Percentiles rank a stretch among this genome's conserved stretches.
phyloP scores from a whole-genome alignment of 2,797 vertebrate species.

The Gila robusta region DNA sequence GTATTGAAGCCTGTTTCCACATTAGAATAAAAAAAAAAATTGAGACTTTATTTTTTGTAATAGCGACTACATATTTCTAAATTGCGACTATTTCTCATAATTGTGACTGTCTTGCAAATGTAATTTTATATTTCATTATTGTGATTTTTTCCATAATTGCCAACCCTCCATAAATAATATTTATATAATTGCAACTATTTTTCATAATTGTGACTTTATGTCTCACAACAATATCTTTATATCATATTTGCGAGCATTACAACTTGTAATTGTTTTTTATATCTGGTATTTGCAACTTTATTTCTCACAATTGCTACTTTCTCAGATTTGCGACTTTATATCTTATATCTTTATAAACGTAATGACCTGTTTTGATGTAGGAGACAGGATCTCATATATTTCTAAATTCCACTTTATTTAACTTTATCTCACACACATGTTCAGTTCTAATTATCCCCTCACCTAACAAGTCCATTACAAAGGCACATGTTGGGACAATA shows the following conservation, averaged over 20 bases:
- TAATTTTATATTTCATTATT: neutral
- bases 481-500: neutral
- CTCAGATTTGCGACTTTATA: neutral
- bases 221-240: neutral
- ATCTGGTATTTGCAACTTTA: neutral
- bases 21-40: neutral
- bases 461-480: conserved; percentile 14
- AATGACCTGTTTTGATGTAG: neutral
- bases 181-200: too few relatives aligned
- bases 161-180: too few relatives aligned
- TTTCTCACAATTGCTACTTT: neutral
- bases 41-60: neutral
- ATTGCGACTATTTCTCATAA: neutral
- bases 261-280: neutral
- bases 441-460: conserved; percentile 8
- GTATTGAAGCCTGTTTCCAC: neutral
- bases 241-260: neutral
- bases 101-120: neutral
- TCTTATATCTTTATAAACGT: neutral
- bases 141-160: neutral
- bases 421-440: neutral
- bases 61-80: neutral
- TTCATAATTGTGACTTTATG: neutral
- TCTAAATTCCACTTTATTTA: neutral
- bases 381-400: neutral